phyloP scores from a whole-genome alignment of 2,888 invertebrate species.

The Bimastos eiseni region DNA sequence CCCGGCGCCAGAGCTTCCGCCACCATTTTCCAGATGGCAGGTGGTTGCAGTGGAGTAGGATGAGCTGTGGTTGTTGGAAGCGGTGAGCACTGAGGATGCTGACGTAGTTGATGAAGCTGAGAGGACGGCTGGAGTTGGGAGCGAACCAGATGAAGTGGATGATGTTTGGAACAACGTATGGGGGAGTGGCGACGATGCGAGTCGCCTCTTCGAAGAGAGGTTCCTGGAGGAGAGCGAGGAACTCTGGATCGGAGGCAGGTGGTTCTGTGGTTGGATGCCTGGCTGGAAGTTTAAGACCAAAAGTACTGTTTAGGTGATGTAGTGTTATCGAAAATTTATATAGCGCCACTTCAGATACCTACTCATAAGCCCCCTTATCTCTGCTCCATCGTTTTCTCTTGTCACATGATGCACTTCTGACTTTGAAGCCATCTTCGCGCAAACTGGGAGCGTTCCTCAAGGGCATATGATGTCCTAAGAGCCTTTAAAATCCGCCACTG shows the following conservation, averaged over 20 bases:
- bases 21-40: conserved; percentile 46
- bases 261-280: too few species aligned
- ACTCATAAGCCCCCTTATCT: too few species aligned
- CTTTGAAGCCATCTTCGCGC: too few species aligned
- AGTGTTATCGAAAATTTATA: too few species aligned
- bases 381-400: too few species aligned
- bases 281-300: too few species aligned
- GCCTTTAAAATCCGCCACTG: too few species aligned
- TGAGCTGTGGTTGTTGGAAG: conserved; percentile 41
- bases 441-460: too few species aligned
- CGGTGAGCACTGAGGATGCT: conserved; percentile 45
- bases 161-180: conserved; percentile 43
- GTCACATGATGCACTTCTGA: too few species aligned
- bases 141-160: conserved; percentile 46
- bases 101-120: conserved; percentile 43
- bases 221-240: neutral
- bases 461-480: too few species aligned
- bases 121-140: neutral
- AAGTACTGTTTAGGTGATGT: too few species aligned
- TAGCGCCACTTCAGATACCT: too few species aligned
- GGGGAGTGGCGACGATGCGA: neutral
- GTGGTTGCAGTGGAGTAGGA: conserved; percentile 44
- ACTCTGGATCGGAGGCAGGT: neutral
- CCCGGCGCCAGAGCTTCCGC: conserved; percentile 35
- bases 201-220: neutral